Evolutionary conservation across 2,888 invertebrate species (phyloP), one percentile per base, ranked within the genome.

Genomic region (Apodemia mormo): DNA sequence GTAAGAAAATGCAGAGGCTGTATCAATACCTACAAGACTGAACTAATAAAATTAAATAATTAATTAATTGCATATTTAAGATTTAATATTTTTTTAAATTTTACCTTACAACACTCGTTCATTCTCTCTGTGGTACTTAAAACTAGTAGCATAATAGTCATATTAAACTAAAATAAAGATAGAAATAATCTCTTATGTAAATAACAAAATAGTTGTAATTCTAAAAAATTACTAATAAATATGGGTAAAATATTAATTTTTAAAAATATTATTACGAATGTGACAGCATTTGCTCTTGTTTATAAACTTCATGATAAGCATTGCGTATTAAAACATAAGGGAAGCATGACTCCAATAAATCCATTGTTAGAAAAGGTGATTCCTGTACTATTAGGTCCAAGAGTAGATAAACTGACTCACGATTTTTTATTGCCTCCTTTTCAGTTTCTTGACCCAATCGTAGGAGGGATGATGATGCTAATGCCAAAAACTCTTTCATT

Each of bases 301-400:
- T 98, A 88, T 98, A 98, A 73, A 98, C 98, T 80, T 97, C 98
- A 87, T 99, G 99, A 93, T 99, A 99, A 80, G 99, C 98, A 86
- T 99, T 99, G 72, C 99, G 95, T 81, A 99, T 97, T 68, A 99
- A 94, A 33, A 99, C 99, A 85, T 99, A 99, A 0, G 99, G 99
- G 89, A 99, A 99, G 89, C 99, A 99, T 12, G 99, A 99, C 88
- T 99, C 99, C 76, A 99, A 91, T 75, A 99, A 94, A 93, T 99
- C 99, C 98, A 99, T 99, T 0, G 99, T 99, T 37, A 99, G 94
- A 92, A 99, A 99, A 14, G 99, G 99, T 14, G 99, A 99, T 87
- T 99, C 98, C 87, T 99, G 98, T 61, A 99, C 99, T 85, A 99
- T 98, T 92, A 99, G 96, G 90, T 99, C 99, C 3, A 99, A 94